Evolutionary conservation across 2,113 vertebrate genomes (phyloP).

Genomic region (Syngnathus typhle): DNA sequence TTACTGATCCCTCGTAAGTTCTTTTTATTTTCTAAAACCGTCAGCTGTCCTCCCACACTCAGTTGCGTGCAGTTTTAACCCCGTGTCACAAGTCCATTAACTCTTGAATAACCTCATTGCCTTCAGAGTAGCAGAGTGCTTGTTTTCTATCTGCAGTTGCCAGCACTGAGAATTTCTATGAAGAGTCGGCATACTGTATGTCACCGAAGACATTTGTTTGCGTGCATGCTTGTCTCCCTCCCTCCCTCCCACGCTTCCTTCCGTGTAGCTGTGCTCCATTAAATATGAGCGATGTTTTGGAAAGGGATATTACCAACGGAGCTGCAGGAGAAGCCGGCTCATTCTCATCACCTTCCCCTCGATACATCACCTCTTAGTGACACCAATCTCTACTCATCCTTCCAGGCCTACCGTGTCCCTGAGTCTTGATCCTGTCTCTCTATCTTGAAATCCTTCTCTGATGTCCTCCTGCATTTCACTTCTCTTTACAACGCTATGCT

Average conservation of each 20-base stretch:
- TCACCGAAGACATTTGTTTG: constrained; percentile 13
- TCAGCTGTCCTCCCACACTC: constrained; percentile 5
- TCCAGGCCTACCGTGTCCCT: constrained; percentile 27
- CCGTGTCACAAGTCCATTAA: constrained; percentile 47
- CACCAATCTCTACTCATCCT: constrained; percentile 56
- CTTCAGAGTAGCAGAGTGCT: constrained; percentile 22
- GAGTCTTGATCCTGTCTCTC: constrained; percentile 31
- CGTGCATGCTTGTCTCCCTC: constrained; percentile 22
- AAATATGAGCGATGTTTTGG: constrained; percentile 69
- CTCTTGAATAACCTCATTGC: constrained; percentile 39
- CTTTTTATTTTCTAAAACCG: not conserved
- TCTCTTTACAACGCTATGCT: constrained; percentile 12
- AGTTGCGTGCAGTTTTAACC: constrained; percentile 16
- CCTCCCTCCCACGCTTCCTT: constrained; percentile 29
- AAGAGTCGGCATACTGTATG: constrained; percentile 16
- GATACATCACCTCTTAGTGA: constrained; percentile 62
- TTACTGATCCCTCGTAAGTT: not conserved
- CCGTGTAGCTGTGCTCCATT: constrained; percentile 62
- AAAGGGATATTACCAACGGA: constrained; percentile 63
- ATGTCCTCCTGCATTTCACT: constrained; percentile 28
- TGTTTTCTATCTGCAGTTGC: constrained; percentile 13
- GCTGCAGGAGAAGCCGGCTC: constrained; percentile 61
- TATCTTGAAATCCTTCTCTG: constrained; percentile 33
- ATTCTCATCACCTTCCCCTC: constrained; percentile 56
- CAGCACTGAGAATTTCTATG: constrained; percentile 21